These are phyloP conservation scores for Acanthurus lineatus DNA, from an alignment of 2,797 vertebrate genomes.

Conservation along the genomic window DNA sequence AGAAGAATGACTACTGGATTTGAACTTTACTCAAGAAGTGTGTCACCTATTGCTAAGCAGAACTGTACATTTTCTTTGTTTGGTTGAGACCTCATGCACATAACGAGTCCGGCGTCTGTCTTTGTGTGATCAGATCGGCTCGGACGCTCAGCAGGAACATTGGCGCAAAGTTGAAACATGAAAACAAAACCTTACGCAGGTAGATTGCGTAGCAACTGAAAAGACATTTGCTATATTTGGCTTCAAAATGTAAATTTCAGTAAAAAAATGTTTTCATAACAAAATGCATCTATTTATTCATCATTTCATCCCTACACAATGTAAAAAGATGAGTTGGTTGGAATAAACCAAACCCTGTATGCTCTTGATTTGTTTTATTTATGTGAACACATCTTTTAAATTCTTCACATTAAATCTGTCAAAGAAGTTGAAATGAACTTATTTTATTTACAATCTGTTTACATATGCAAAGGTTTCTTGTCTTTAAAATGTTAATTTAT, in stretches of 20 bases:
- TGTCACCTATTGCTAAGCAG: conserved; percentile 20
- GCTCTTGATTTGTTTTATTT: conserved; percentile 49
- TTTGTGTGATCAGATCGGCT: not conserved
- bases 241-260: conserved; percentile 59
- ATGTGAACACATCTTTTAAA: conserved; percentile 15
- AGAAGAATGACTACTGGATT: not conserved
- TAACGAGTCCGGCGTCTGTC: not conserved
- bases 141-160: conserved; percentile 2
- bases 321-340: conserved; percentile 70
- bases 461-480: conserved; percentile 27
- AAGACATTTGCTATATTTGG: conserved; percentile 47
- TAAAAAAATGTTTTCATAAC: conserved; percentile 39
- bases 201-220: conserved; percentile 32
- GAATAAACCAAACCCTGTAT: conserved; percentile 79
- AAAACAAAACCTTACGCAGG: conserved; percentile 28
- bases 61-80: conserved; percentile 15
- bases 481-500: conserved; percentile 71
- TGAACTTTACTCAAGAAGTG: conserved; percentile 20
- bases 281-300: conserved; percentile 71
- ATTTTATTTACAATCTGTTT: conserved; percentile 46
- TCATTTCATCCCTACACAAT: conserved; percentile 59
- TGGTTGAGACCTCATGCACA: conserved; percentile 4
- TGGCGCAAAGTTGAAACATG: not conserved
- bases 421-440: conserved; percentile 3
- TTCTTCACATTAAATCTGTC: conserved; percentile 17